Evolutionary conservation across 2,888 invertebrate genomes (phyloP).

Genomic region (Lordiphosa andalusiaca): DNA sequence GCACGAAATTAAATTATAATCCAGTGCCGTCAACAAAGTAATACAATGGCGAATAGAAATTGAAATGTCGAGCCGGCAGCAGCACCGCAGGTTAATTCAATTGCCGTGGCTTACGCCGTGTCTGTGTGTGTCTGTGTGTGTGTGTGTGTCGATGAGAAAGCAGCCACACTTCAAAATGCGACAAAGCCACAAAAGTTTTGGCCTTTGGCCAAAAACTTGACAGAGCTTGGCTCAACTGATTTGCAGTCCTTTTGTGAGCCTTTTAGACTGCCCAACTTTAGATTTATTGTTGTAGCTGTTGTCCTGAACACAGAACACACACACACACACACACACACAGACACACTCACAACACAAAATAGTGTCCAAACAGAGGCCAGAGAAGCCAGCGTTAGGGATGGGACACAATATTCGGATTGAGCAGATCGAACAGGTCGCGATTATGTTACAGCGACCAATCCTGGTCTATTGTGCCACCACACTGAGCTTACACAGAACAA

Average conservation of each 20-base stretch:
- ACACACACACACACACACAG: background rate
- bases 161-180: constrained; percentile 24
- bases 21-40: constrained; percentile 25
- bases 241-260: constrained; percentile 29
- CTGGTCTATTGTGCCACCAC: no score
- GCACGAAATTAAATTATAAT: constrained; percentile 51
- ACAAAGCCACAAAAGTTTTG: constrained; percentile 42
- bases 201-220: constrained; percentile 54
- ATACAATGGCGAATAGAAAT: constrained; percentile 37
- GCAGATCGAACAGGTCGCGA: no score
- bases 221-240: constrained; percentile 37
- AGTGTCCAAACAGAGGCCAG: background rate
- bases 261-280: constrained; percentile 27
- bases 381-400: background rate
- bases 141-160: constrained; percentile 8
- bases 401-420: background rate
- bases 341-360: constrained; percentile 1
- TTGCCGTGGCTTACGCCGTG: constrained; percentile 26
- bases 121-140: constrained; percentile 7
- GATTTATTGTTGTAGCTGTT: constrained; percentile 28
- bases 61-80: constrained; percentile 38
- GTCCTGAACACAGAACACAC: no score
- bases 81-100: constrained; percentile 45
- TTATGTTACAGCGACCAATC: no score
- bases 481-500: no score